Percentiles rank a stretch among this genome's conserved stretches.
These are phyloP conservation scores for Muscicapa adusta DNA, from an alignment of 2,113 vertebrate genomes.

Conservation along the genomic window DNA sequence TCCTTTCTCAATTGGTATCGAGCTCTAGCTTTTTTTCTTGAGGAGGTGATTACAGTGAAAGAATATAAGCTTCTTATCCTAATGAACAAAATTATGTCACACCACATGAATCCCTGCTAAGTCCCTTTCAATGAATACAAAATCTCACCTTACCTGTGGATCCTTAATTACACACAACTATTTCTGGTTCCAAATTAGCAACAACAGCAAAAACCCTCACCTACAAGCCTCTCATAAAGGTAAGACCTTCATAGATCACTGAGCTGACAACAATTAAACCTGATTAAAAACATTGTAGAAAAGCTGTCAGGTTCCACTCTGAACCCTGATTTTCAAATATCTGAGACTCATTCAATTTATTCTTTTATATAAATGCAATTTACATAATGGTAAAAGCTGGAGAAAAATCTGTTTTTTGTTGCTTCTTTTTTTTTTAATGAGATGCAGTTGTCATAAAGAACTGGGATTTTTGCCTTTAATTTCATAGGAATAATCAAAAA, in stretches of 20 bases:
- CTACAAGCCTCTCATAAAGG: background rate
- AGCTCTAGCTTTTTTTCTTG: background rate
- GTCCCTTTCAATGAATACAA: background rate
- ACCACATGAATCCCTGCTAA: background rate
- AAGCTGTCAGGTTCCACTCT: background rate
- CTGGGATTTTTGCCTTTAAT: background rate
- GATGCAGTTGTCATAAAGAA: background rate
- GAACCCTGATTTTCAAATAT: background rate
- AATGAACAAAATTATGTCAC: constrained; percentile 19
- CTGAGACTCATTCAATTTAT: background rate
- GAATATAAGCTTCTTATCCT: constrained; percentile 6
- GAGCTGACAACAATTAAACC: constrained; percentile 48
- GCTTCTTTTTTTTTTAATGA: background rate
- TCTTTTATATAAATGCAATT: background rate
- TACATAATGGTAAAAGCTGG: background rate
- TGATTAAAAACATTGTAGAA: constrained; percentile 33
- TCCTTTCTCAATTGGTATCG: background rate
- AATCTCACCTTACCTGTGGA: background rate
- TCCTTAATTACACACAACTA: background rate
- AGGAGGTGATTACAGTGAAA: background rate
- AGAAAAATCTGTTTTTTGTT: background rate
- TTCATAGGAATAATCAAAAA: background rate
- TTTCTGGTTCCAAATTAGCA: background rate
- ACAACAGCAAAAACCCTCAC: background rate
- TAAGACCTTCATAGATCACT: background rate